A percentile compares a stretch with the other conserved stretches of the same genome.
Conservation (phyloP, 2,113 vertebrate genomes). For the Apus apus region DNA sequence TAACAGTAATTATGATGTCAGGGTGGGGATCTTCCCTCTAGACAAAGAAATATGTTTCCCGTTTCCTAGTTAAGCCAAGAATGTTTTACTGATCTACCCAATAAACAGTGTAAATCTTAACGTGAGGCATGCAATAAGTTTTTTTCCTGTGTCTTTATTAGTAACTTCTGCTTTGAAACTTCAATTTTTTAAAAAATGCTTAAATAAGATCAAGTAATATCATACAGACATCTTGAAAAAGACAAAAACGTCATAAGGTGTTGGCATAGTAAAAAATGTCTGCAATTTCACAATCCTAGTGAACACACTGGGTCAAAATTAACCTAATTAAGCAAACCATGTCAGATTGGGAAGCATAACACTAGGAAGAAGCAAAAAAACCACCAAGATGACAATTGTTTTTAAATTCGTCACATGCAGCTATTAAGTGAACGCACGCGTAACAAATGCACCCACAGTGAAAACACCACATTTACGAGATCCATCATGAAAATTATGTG, state of each 20-base stretch:
- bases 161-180: neutral
- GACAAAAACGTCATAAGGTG: neutral
- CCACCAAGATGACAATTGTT: neutral
- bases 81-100: neutral
- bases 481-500: neutral
- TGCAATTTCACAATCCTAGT: neutral
- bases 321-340: neutral
- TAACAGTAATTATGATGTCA: neutral
- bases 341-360: neutral
- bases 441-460: neutral
- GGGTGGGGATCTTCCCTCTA: neutral
- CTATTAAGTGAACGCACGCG: neutral
- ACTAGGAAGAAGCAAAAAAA: neutral
- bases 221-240: neutral
- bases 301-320: neutral
- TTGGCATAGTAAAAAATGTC: neutral
- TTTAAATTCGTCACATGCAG: neutral
- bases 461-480: neutral
- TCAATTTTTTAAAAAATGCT: rapidly evolving
- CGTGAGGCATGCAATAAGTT: neutral
- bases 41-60: neutral
- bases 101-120: neutral
- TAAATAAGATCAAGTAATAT: neutral
- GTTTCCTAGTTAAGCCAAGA: neutral
- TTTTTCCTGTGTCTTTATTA: neutral